Base-by-base conservation (phyloP, 2,797 vertebrate species). In the Prunella strophiata region DNA sequence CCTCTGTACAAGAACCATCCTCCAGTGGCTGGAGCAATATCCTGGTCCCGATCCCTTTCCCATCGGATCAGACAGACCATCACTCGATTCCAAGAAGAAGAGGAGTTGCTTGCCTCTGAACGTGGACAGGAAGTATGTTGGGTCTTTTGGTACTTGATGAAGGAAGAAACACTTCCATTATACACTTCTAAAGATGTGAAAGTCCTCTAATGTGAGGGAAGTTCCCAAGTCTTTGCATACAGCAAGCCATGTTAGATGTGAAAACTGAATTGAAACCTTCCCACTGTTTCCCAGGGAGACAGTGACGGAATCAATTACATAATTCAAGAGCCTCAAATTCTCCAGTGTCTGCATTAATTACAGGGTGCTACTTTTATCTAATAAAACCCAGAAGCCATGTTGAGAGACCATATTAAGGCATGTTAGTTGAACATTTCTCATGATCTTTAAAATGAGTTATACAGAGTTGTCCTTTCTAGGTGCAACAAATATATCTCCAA, bases 11-110 rank as follows among this genome's bases (percentile, higher is more conserved):
- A 98, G 94, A 98, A 98, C 50, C 98, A 99, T 57, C 98, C 99
- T 59, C 98, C 98, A 0, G 96, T 98, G 61, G 98, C 99, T 10
- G 99, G 99, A 42, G 98, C 99, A 26, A 99, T 99, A 86, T 97
- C 96, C 88, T 99, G 99, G 99, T 97, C 96, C 7, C 98, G 97
- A 3, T 98, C 97, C 26, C 98, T 99, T 52, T 98, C 98, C 89
- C 42, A 90, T 25, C 96, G 97, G n/a, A 98, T 99, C 63, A 98
- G 98, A 77, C 96, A 95, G 73, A 98, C 98, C 88, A 98, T 99
- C 73, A 85, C 98, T 71, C 94, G 98, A 7, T 99, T 99, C 91
- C 96, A 98, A 30, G 97, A 99, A 82, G 98, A 98, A 13, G 96
- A 97, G 14, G 98, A 98, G 70, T 96, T 99, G 89, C 91, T 98